A percentile compares a stretch with the other conserved stretches of the same genome.
Conservation (phyloP, 30 jellyfish, hydroid and myxozoan species). For the Nemopilema nomurai region DNA sequence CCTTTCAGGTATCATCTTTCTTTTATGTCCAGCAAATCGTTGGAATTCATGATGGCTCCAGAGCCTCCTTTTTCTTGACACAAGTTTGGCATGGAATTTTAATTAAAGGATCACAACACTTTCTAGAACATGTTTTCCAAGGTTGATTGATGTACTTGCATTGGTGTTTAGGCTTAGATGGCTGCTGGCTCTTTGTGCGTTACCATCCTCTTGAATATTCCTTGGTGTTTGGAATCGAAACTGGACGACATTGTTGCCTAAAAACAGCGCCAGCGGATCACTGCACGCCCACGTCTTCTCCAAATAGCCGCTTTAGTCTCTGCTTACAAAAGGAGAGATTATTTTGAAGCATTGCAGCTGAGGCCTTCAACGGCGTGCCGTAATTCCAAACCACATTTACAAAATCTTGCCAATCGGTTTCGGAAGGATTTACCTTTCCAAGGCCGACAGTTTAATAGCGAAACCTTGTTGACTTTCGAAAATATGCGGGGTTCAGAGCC, state of each 20-base stretch:
- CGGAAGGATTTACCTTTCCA: background rate
- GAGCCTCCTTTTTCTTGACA: conserved; percentile 8
- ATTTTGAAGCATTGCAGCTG: background rate
- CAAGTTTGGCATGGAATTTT: conserved; percentile 2
- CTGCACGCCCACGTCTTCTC: background rate
- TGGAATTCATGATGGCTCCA: conserved; percentile 48
- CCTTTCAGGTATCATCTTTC: conserved; percentile 46
- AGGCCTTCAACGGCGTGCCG: too few relatives aligned
- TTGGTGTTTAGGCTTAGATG: background rate
- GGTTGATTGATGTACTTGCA: background rate
- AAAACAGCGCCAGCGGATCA: background rate
- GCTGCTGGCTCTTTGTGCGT: background rate
- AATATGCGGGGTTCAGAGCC: too few relatives aligned
- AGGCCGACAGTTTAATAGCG: too few relatives aligned
- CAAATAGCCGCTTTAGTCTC: background rate
- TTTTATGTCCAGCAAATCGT: conserved; percentile 5
- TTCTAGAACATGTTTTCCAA: background rate
- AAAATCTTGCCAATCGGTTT: background rate
- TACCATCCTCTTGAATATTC: background rate
- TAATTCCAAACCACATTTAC: background rate
- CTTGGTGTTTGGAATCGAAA: background rate
- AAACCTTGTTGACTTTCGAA: too few relatives aligned
- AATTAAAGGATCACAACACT: conserved; percentile 13
- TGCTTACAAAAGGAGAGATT: background rate
- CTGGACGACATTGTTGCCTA: background rate